Percentiles rank a stretch among this genome's conserved stretches.
Evolutionary conservation across 2,113 vertebrate genomes (phyloP).

Genomic region (Corythaixoides concolor): DNA sequence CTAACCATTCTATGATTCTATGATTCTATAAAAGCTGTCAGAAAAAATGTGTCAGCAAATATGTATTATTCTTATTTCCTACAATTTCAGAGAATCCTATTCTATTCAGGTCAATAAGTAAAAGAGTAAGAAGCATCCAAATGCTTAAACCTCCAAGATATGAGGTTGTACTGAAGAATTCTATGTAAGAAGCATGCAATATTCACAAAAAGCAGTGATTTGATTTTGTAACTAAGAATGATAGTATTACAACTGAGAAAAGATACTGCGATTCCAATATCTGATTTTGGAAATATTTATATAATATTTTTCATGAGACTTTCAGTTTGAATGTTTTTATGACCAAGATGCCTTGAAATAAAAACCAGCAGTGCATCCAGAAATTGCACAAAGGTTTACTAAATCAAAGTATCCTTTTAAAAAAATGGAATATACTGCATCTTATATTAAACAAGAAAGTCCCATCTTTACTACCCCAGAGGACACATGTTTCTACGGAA

Average conservation of each 20-base stretch:
- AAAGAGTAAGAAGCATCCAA: neutral
- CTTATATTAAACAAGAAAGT: neutral
- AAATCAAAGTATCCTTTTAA: neutral
- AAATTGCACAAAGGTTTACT: neutral
- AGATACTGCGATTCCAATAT: neutral
- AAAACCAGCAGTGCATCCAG: neutral
- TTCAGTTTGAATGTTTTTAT: neutral
- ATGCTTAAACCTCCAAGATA: neutral
- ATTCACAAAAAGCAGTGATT: neutral
- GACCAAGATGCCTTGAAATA: neutral
- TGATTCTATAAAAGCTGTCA: neutral
- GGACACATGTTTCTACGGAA: neutral
- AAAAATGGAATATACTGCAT: neutral
- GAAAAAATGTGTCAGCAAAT: neutral
- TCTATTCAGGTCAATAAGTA: neutral
- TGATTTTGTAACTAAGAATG: neutral
- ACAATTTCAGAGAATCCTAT: neutral
- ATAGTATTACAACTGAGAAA: fast-evolving
- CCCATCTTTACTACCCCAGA: neutral
- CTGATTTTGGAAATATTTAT: neutral
- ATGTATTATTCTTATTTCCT: neutral
- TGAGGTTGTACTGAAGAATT: neutral
- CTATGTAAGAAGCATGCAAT: neutral
- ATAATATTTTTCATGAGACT: neutral
- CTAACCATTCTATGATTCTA: too few relatives aligned